Base-by-base conservation (phyloP, 2,888 invertebrate genomes). In the Plagiodera versicolora region DNA sequence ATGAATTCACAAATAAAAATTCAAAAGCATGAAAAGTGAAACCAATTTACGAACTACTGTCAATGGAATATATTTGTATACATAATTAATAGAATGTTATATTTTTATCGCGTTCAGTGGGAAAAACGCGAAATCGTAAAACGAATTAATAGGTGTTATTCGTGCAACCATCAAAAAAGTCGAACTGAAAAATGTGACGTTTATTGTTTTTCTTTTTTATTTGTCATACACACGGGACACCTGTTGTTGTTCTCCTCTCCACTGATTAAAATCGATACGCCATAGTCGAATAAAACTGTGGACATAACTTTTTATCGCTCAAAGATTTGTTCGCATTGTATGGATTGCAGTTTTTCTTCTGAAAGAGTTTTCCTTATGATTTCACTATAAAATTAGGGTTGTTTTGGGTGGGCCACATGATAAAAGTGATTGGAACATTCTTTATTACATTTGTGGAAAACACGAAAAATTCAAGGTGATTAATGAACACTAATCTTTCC, bases 111-210 rank as follows among this genome's bases (percentile, higher is more conserved):
- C 70, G 66, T 70, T 73, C 74, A 75, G 74, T 77, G 73, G 73
- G 77, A 71, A 60, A 54, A 71, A 74, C 73, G 75, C 70, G 72
- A 73, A 74, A 74, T 71, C 72, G 74, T 76, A 74, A 74, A 76
- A 76, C 58, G 77, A 76, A 79, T 79, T 79, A 79, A 78, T 80
- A 76, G 78, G 76, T 78, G 78, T 77, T 77, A 77, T 76, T 77
- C 75, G 72, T 72, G 70, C 63, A 68, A 69, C 74, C 75, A 72
- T 74, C 73, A 75, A 77, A 75, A 69, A 68, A 62, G 71, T 71
- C 64, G 71, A 70, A 71, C 68, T 66, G 67, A 71, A 75, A 75
- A 75, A 73, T 72, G 63, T 64, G 51, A 64, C 66, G 63, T 58
- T 71, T 72, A 74, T 73, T 71, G 70, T 67, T 72, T 70, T 70